Evolutionary conservation across 2,797 vertebrate species (phyloP).

Genomic region (Spheniscus humboldti): DNA sequence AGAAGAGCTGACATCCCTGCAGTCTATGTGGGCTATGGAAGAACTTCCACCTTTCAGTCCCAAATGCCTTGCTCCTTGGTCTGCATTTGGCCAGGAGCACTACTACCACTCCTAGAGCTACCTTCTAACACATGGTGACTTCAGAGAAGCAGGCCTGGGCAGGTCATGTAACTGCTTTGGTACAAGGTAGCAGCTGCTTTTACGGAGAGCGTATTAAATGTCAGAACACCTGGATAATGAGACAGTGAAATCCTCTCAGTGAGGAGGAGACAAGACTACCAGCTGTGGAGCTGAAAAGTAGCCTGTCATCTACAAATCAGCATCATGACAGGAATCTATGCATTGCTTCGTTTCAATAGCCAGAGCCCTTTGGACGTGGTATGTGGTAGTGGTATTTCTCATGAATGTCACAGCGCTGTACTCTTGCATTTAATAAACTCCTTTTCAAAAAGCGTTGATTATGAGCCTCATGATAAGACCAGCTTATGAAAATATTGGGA

Average conservation of each 20-base stretch:
- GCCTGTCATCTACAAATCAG: not conserved
- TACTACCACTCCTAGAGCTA: not conserved
- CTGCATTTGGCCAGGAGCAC: not conserved
- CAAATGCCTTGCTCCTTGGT: not conserved
- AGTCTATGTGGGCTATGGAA: not conserved
- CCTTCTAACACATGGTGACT: not conserved
- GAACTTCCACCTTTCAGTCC: not conserved
- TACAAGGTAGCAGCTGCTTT: not conserved
- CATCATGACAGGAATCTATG: not conserved
- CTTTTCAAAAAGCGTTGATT: not conserved
- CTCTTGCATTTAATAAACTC: not conserved
- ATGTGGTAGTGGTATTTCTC: not conserved
- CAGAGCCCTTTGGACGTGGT: not conserved
- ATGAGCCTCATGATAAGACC: not conserved
- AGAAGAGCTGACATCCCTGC: not conserved
- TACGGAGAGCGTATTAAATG: not conserved
- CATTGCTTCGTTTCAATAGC: not conserved
- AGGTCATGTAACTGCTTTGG: not conserved
- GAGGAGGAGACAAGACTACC: not conserved
- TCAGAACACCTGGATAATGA: not conserved
- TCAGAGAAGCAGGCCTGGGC: not conserved
- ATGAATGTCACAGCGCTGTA: not conserved
- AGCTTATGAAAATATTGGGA: not conserved
- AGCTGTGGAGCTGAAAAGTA: not conserved
- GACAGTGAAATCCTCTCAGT: not conserved